phyloP scores from a whole-genome alignment of 1,140 invertebrate genomes.

The Drosophila jambulina region DNA sequence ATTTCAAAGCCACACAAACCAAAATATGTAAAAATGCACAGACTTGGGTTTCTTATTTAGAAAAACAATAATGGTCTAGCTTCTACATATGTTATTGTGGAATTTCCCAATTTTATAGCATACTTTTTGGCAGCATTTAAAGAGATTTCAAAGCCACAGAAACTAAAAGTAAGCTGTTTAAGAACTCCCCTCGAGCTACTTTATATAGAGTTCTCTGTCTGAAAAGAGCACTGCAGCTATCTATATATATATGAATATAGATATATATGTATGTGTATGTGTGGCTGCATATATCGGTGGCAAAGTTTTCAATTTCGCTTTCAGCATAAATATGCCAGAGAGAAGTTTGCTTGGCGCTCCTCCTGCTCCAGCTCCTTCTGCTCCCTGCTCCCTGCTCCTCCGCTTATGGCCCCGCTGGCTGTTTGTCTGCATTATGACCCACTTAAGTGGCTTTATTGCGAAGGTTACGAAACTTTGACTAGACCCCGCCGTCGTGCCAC shows the following conservation, averaged over 20 bases:
- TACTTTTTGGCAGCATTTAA: neutral
- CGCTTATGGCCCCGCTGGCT: constrained; percentile 33
- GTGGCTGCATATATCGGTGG: constrained; percentile 58
- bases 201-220: neutral
- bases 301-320: constrained; percentile 82
- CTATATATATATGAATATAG: constrained; percentile 15
- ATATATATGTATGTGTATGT: constrained; percentile 11
- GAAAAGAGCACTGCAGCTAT: constrained; percentile 1
- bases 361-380: constrained; percentile 12
- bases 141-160: neutral
- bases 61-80: too few species aligned
- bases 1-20: too few species aligned
- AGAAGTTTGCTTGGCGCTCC: constrained; percentile 48
- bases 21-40: too few species aligned
- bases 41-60: too few species aligned
- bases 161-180: neutral
- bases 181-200: neutral
- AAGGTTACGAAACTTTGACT: constrained; percentile 78
- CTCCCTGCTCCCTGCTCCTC: constrained; percentile 5
- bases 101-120: neutral
- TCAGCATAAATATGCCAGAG: constrained; percentile 76
- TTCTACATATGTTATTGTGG: too few species aligned
- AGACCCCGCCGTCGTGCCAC: constrained; percentile 2
- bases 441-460: constrained; percentile 84
- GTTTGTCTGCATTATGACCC: constrained; percentile 77